Evolutionary conservation across 2,888 invertebrate species (phyloP), one percentile per base, ranked within the genome.

Genomic region (Apamea anceps): DNA sequence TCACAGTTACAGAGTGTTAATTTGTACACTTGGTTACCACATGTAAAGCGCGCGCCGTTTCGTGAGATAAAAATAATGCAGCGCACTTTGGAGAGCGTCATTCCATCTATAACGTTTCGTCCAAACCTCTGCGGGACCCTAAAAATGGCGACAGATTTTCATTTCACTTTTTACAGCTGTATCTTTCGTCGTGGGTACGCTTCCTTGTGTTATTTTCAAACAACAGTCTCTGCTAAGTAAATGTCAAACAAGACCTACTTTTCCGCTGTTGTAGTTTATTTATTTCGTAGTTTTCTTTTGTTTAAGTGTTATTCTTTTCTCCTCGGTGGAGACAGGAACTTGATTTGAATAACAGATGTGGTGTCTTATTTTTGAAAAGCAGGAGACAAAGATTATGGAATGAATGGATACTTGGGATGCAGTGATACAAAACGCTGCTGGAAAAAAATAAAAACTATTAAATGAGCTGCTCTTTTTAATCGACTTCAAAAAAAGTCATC

Each of bases 121-220:
- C 10, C 2, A 8, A 48, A 37, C 0, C 12, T 48, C 54, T 2
- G 0, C 0, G 48, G 75, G 54, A 67, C 79, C 28, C 75, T 74
- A 71, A 83, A 82, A 85, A 60, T 82, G 73, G 70, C 75, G 79
- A 4, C 77, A 42, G 48, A 75, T 70, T 74, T 82, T 66, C 72
- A 75, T 82, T 72, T 78, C 62, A 79, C 66, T 86, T 77, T 67
- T 79, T 77, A 75, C 65, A 78, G 77, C 72, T 71, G 77, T 80
- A 2, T 80, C n/a, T 75, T 70, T 63, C 73, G 48, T 70, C n/a
- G n/a, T 25, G 77, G 82, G 82, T 57, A 62, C 71, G 25, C 68
- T 85, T 80, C 32, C 13, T 68, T 75, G 67, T 51, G 76, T 86
- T 82, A 72, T 80, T 88, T 79, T 72, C 32, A 45, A 75, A 77